Percentiles rank a stretch among this genome's conserved stretches.
phyloP scores from a whole-genome alignment of 1,140 invertebrate genomes.

The Sipha flava region DNA sequence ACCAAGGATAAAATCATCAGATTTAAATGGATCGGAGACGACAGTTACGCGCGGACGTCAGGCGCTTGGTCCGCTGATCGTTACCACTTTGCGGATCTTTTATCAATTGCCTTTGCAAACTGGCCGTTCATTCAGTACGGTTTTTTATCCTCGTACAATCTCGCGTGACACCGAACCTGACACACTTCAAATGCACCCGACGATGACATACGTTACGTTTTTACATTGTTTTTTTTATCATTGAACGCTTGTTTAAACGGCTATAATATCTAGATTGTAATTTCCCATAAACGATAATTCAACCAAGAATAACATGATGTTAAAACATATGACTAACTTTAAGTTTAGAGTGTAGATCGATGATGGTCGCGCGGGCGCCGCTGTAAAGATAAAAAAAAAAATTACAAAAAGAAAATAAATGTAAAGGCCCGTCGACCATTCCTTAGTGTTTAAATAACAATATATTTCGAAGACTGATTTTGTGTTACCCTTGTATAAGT shows the following conservation, averaged over 20 bases:
- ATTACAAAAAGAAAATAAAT: not conserved
- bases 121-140: no score
- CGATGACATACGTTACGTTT: not conserved
- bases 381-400: not conserved
- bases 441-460: not conserved
- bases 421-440: not conserved
- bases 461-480: constrained; percentile 7
- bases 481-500: not conserved
- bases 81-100: not conserved
- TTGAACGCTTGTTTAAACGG: not conserved
- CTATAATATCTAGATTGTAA: not conserved
- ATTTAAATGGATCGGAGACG: not conserved
- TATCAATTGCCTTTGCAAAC: no score
- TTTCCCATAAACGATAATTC: not conserved
- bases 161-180: no score
- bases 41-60: no score
- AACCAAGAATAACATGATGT: constrained; percentile 13
- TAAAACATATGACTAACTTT: constrained; percentile 23
- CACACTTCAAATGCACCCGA: no score
- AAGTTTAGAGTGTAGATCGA: not conserved
- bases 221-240: not conserved
- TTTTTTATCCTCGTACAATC: no score
- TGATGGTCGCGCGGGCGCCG: not conserved
- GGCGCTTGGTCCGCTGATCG: not conserved
- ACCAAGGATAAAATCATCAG: not conserved